A percentile compares a stretch with the other conserved stretches of the same genome.
Evolutionary conservation across 2,888 invertebrate genomes (phyloP).

Genomic region (Polymixis lichenea): DNA sequence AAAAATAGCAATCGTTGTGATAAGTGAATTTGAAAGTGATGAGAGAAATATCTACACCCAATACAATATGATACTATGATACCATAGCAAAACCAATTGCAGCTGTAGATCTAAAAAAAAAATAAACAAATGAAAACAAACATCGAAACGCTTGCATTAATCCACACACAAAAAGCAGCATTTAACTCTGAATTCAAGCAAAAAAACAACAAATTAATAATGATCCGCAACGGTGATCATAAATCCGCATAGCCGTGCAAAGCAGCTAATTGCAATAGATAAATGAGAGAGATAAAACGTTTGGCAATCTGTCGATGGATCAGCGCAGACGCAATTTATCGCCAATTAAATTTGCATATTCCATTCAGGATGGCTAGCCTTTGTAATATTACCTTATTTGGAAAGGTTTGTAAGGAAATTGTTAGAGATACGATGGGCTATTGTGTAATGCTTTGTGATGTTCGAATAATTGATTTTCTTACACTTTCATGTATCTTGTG

Average conservation of each 20-base stretch:
- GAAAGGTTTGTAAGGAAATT: constrained; percentile 39
- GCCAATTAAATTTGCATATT: constrained; percentile 65
- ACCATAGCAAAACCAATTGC: neutral
- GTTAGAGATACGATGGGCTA: constrained; percentile 40
- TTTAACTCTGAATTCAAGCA: constrained; percentile 38
- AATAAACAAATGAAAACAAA: constrained; percentile 38
- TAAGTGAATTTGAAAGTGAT: constrained; percentile 11
- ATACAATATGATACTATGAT: too few relatives aligned
- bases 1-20: neutral
- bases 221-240: constrained; percentile 58
- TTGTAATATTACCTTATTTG: constrained; percentile 56
- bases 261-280: constrained; percentile 63
- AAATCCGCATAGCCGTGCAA: constrained; percentile 62
- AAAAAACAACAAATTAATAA: constrained; percentile 55
- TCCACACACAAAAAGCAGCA: constrained; percentile 36
- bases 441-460: constrained; percentile 41
- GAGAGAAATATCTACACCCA: neutral
- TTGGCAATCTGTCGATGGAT: constrained; percentile 63
- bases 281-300: constrained; percentile 64
- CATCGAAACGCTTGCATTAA: constrained; percentile 37
- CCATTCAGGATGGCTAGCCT: constrained; percentile 44
- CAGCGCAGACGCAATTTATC: constrained; percentile 58
- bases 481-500: constrained; percentile 25
- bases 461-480: constrained; percentile 42
- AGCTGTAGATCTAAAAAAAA: neutral